Conservation (phyloP, 2,888 invertebrate genomes). For the Actias luna region DNA sequence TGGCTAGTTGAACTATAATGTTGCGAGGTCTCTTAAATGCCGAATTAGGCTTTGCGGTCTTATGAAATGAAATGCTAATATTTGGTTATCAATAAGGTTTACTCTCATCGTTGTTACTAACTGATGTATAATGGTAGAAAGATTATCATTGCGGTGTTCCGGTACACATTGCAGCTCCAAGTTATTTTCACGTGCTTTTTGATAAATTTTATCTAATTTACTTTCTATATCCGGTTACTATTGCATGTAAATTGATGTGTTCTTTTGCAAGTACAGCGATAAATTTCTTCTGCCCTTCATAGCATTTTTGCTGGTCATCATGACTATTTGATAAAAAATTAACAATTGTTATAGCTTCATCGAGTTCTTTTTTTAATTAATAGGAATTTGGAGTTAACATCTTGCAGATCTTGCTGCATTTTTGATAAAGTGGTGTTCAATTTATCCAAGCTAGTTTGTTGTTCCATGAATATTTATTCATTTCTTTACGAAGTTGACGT, state of each 20-base stretch:
- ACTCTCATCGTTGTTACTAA: neutral
- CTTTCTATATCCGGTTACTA: neutral
- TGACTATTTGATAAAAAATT: neutral
- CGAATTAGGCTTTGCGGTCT: neutral
- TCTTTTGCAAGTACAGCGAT: neutral
- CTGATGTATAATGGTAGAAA: too few species aligned
- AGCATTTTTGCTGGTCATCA: conserved; percentile 1
- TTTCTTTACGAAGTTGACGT: conserved; percentile 2
- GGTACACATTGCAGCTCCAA: conserved; percentile 7
- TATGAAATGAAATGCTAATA: neutral
- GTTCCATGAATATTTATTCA: neutral
- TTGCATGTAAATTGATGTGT: neutral
- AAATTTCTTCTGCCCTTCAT: neutral
- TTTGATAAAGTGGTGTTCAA: neutral
- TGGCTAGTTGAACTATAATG: conserved; percentile 12
- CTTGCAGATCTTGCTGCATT: neutral
- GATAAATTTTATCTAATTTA: neutral
- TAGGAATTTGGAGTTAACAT: neutral
- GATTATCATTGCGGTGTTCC: conserved; percentile 2
- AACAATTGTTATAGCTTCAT: neutral
- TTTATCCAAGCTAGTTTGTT: neutral
- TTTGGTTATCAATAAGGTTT: neutral
- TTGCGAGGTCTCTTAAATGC: conserved; percentile 9
- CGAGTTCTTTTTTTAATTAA: neutral
- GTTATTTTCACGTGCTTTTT: neutral